phyloP scores from a whole-genome alignment of 2,888 invertebrate species.

The Megaustenia siamemsis region DNA sequence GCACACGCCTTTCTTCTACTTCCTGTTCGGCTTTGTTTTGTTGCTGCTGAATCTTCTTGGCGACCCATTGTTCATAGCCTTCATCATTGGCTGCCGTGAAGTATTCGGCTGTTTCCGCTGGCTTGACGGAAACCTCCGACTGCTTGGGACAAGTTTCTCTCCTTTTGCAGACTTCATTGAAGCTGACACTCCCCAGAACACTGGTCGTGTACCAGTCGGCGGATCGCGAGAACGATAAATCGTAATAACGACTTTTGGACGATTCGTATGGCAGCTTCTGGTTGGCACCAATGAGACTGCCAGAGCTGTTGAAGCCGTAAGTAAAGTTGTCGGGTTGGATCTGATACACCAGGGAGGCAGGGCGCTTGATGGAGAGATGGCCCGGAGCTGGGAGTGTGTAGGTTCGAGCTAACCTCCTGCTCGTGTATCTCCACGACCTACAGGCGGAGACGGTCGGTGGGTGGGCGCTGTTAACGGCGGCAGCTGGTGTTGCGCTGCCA shows the following conservation, averaged over 20 bases:
- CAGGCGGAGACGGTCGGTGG: background rate
- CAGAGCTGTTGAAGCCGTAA: slow-evolving; percentile 16
- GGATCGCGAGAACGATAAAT: slow-evolving; percentile 16
- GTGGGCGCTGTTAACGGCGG: background rate
- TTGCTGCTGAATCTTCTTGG: background rate
- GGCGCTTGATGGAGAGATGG: background rate
- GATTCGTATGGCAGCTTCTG: slow-evolving; percentile 23
- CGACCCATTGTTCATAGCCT: slow-evolving; percentile 34
- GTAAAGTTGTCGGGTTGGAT: slow-evolving; percentile 21
- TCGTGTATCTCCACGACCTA: background rate
- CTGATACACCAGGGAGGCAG: background rate
- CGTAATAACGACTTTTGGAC: background rate
- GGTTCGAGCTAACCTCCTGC: background rate
- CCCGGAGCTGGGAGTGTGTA: background rate
- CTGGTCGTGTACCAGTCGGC: slow-evolving; percentile 33
- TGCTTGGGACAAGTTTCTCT: background rate
- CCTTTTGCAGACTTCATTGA: background rate
- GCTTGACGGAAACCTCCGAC: background rate
- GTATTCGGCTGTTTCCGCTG: slow-evolving; percentile 15
- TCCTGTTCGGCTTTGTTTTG: background rate
- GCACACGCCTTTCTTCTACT: background rate
- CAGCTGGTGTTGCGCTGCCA: background rate
- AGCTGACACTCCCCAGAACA: background rate
- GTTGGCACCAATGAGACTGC: slow-evolving; percentile 35
- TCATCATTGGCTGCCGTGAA: slow-evolving; percentile 50